phyloP scores from a whole-genome alignment of 2,797 vertebrate species.

The Bucorvus abyssinicus region DNA sequence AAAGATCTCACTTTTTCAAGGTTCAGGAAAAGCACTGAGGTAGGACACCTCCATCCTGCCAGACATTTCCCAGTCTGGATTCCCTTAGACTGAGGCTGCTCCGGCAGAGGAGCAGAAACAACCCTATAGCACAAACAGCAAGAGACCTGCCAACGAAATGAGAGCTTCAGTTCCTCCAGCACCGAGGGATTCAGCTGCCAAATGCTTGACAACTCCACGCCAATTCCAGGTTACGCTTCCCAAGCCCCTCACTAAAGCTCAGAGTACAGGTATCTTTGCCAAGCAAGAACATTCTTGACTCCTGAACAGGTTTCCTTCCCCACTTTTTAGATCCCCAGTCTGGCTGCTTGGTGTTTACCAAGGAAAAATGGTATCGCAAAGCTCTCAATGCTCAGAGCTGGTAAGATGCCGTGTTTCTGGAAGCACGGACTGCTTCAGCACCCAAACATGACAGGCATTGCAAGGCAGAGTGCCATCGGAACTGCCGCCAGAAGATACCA shows the following conservation, averaged over 20 bases:
- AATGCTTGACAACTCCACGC: background rate
- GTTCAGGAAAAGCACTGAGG: background rate
- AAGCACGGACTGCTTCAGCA: background rate
- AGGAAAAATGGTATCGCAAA: background rate
- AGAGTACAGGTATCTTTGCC: background rate
- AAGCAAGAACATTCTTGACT: background rate
- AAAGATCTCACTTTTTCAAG: background rate
- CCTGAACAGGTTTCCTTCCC: background rate
- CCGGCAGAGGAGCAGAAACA: background rate
- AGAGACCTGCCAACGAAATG: background rate
- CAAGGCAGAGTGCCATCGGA: background rate
- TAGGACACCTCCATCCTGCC: background rate
- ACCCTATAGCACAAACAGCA: background rate
- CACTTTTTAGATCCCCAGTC: background rate
- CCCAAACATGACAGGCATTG: background rate
- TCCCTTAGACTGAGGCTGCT: background rate
- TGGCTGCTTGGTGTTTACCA: background rate
- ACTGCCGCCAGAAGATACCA: background rate
- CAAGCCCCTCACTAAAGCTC: background rate
- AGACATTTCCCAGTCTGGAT: background rate
- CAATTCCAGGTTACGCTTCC: background rate
- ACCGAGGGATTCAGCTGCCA: background rate
- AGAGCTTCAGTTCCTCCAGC: background rate
- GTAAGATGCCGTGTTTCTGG: background rate
- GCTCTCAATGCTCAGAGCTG: background rate